These are phyloP conservation scores for Diorhabda elongata DNA, from an alignment of 1,140 invertebrate species.

Conservation along the genomic window DNA sequence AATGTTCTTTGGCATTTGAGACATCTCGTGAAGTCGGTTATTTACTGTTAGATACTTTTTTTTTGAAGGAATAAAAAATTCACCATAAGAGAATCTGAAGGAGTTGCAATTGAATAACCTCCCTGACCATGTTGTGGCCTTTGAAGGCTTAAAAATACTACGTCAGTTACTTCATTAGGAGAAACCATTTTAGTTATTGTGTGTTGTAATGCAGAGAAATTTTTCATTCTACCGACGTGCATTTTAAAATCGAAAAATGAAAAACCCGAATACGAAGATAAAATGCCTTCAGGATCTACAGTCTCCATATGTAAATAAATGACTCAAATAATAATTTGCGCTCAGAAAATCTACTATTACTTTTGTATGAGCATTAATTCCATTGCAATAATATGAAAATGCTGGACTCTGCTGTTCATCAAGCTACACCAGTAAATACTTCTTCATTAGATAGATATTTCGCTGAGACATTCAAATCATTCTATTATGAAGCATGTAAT, in stretches of 20 bases:
- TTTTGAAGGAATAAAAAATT: too few relatives aligned
- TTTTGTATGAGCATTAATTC: background rate
- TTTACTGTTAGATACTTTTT: too few relatives aligned
- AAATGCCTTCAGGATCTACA: constrained; percentile 34
- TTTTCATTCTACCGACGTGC: constrained; percentile 25
- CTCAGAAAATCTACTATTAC: background rate
- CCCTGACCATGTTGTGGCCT: too few relatives aligned
- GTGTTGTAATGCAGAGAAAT: constrained; percentile 23
- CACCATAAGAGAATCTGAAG: too few relatives aligned
- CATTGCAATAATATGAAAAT: background rate
- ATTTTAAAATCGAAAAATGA: constrained; percentile 34
- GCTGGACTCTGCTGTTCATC: background rate
- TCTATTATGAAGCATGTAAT: background rate
- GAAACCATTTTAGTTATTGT: constrained; percentile 32
- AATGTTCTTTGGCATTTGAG: too few relatives aligned
- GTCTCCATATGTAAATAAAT: constrained; percentile 20
- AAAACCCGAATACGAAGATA: constrained; percentile 33
- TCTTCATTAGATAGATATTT: background rate
- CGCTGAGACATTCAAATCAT: background rate
- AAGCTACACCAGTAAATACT: background rate
- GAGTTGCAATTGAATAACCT: too few relatives aligned
- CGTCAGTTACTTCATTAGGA: too few relatives aligned
- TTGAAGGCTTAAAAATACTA: too few relatives aligned
- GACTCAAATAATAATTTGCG: background rate
- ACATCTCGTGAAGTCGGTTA: too few relatives aligned